Base-by-base conservation (phyloP, 2,888 invertebrate genomes). In the Dasypogon diadema region DNA sequence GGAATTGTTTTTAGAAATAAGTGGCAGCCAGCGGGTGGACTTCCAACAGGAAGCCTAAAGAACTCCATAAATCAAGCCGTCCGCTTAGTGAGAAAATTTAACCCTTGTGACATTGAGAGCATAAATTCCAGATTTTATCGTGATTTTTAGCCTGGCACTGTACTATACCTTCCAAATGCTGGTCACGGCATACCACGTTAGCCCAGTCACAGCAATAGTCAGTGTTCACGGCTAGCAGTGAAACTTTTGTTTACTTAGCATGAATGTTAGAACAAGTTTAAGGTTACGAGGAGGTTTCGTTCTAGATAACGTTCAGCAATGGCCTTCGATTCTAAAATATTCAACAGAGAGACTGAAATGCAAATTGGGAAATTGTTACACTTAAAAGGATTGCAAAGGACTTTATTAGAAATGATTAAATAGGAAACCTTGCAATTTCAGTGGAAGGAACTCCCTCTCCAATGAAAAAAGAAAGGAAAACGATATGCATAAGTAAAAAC, bases 91-190 rank as follows among this genome's bases (percentile, higher is more conserved):
- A 65, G 46, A 48, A 48, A 65, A 65, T 48, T 46, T 48, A 65
- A 48, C 65, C 65, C 24, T 37, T 46, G 48, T 46, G 65, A 65
- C 65, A 65, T 65, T 65, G 65, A 65, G 65, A 18, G n/a, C n/a
- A 65, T 48, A 46, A 42, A 65, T 48, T 65, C 24, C 6, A 65
- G 65, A 65, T 65, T 65, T 65, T 24, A 65, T 65, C 65, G 24
- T n/a, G 14, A 34, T 48, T 22, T 65, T 65, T 46, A 65, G 14
- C 46, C 65, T 65, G 22, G 42, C 24, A 12, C 12, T 42, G 3
- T 6, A 4, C n/a, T 42, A 21, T 42, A 21, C 42, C 14, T 24
- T 24, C 24, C 12, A 48, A 65, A 48, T 8, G 65, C 46, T 46
- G 14, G 65, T 65, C 65, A 65, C 65, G 65, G 37, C 46, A 65